Base-by-base conservation (phyloP, 2,113 vertebrate genomes). In the Ceyx margarethae region DNA sequence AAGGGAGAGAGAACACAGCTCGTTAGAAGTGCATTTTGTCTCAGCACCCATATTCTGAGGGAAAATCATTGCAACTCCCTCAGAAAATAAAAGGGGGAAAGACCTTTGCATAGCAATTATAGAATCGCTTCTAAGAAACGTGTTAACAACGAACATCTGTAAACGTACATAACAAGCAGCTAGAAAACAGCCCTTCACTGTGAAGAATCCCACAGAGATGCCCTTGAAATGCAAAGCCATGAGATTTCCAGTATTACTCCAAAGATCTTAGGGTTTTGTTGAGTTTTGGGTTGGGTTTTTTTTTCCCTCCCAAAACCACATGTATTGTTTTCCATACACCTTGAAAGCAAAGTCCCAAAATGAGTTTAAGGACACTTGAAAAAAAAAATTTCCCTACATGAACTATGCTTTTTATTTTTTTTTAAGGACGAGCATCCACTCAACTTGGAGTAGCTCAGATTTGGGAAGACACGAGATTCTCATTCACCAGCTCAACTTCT, bases 401-500 rank as follows among this genome's bases (percentile, higher is more conserved):
- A 67, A 51, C 21, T 33, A 25, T 8, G 31, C 10, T 37, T 25
- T 66, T 28, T n/a, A n/a, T 42, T 5, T 23, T 46, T 35, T 17
- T 21, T 28, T 31, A 17, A 43, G 45, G 46, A 6, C 4, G 0
- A 13, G 50, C 26, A 42, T 6, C 62, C 3, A 1, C 13, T 1
- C 1, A 11, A 5, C 18, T 17, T 17, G 22, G 0, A 0, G 33
- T 4, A 6, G 37, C 29, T 12, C 51, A 20, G 45, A 3, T 5
- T 6, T 4, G 5, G 5, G 48, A 43, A 58, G 12, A 6, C 2
- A 2, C 18, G 3, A 33, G 45, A n/a, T 5, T 1, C 35, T 5
- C 17, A 46, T 14, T 2, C 13, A 1, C 21, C 20, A 0, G 10
- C 40, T 29, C 29, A 10, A 6, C 33, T 2, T 10, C 84, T 8